Evolutionary conservation across 2,113 vertebrate species (phyloP), one percentile per base, ranked within the genome.

Genomic region (Mellivora capensis): DNA sequence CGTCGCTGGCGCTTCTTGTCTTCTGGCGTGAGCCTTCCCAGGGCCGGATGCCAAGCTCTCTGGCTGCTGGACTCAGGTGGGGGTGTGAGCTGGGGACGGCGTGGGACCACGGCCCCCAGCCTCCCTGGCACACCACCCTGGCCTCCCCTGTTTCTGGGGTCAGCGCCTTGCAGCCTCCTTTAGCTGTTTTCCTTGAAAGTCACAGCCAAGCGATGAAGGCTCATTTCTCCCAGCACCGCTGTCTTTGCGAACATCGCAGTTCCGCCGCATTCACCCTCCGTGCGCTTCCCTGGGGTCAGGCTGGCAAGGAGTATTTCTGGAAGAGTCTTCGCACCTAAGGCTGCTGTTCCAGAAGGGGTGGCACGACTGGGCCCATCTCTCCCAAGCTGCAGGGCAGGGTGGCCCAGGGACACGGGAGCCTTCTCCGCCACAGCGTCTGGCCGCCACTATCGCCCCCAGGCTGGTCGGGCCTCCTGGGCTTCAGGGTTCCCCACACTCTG

Each of bases 191-290:
- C 39, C 37, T 10, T 47, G 18, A 44, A 85, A 79, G 29, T 7
- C 2, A 8, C n/a, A 10, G 34, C 44, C 61, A 9, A 6, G 7
- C 20, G 4, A 18, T 0, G 1, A 31, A 37, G 47, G 12, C 17
- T 6, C n/a, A 12, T 12, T 52, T 52, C 20, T 77, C 42, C 49
- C 14, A 52, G 49, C 49, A 17, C 52, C 52, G 1, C 15, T 52
- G 52, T 52, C 52, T 52, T 1, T 1, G 15, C 52, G 6, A 17
- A 17, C 52, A 3, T 52, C 14, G 52, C 52, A 5, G 52, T 17
- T 52, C 52, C 2, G 0, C 21, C 0, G 0, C 11, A 3, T 20
- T 3, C 10, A 7, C 44, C 4, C 31, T 15, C 61, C 12, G 17
- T 1, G 17, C 27, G n/a, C 23, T 6, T 5, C n/a, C 4, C 4